Conservation (phyloP, 2,113 vertebrate species). For the Malurus alboscapulatus region DNA sequence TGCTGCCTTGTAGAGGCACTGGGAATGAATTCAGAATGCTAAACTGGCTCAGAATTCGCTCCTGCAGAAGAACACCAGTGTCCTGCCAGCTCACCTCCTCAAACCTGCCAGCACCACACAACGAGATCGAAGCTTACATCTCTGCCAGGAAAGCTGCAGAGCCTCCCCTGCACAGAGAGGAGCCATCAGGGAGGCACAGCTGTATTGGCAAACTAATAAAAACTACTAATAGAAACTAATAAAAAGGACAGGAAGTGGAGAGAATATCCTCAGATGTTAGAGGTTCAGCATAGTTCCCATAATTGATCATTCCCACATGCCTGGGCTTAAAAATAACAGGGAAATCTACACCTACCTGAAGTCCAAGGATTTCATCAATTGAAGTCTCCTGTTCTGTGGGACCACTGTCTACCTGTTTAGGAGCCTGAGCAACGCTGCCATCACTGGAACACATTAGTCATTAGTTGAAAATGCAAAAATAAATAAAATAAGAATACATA, state of each 20-base stretch:
- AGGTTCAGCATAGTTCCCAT: not conserved
- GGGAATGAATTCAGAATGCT: not conserved
- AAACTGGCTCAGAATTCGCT: not conserved
- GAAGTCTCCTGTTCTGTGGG: slow-evolving; percentile 87
- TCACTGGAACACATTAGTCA: slow-evolving; percentile 76
- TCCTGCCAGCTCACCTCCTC: not conserved
- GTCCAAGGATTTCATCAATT: slow-evolving; percentile 94
- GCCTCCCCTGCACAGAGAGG: not conserved
- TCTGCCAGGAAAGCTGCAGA: not conserved
- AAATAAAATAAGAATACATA: not conserved
- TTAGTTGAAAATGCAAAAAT: slow-evolving; percentile 31
- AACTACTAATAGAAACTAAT: not conserved
- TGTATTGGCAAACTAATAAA: not conserved
- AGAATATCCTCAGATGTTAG: not conserved
- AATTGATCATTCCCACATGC: not conserved
- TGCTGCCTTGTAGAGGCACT: not conserved
- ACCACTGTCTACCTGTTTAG: slow-evolving; percentile 79
- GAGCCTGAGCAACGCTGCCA: slow-evolving; percentile 75
- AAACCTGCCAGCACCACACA: not conserved
- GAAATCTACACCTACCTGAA: slow-evolving; percentile 81
- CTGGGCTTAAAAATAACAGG: not conserved
- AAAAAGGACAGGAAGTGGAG: not conserved
- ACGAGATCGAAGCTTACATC: not conserved
- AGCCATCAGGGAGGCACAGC: not conserved
- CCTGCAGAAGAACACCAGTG: not conserved